Conservation (phyloP, 2,888 invertebrate species). For the Stenichneumon culpator region DNA sequence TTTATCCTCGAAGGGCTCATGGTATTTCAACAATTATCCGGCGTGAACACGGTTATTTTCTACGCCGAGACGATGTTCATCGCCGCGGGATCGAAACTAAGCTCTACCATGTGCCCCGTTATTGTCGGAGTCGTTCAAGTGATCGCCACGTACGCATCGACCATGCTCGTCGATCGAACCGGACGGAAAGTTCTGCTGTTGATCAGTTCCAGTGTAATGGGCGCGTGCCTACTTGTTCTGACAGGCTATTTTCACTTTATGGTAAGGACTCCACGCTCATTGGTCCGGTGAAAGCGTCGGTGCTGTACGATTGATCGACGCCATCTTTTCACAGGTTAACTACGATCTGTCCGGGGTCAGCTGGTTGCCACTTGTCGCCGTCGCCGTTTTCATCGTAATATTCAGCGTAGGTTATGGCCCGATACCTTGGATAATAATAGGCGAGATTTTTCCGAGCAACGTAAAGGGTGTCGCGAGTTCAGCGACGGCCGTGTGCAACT, state of each 20-base stretch:
- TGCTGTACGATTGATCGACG: neutral
- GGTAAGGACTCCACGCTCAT: constrained; percentile 48
- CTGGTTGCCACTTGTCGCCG: constrained; percentile 87
- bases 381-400: constrained; percentile 87
- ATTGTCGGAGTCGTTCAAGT: constrained; percentile 88
- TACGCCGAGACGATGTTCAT: constrained; percentile 87
- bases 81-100: constrained; percentile 84
- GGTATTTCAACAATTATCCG: constrained; percentile 89
- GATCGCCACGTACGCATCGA: constrained; percentile 87
- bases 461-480: constrained; percentile 89
- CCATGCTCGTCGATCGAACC: constrained; percentile 87
- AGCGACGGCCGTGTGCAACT: constrained; percentile 89
- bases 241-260: constrained; percentile 85
- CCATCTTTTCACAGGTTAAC: constrained; percentile 48
- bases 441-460: constrained; percentile 89
- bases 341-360: constrained; percentile 58
- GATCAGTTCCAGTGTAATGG: constrained; percentile 90
- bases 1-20: constrained; percentile 86
- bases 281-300: neutral
- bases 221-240: constrained; percentile 87
- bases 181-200: constrained; percentile 89
- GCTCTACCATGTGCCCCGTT: constrained; percentile 85
- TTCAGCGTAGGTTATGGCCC: constrained; percentile 90
- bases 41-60: constrained; percentile 88
- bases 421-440: constrained; percentile 90